These are phyloP conservation scores for Zele albiditarsus DNA, from an alignment of 2,888 invertebrate species.

Conservation along the genomic window DNA sequence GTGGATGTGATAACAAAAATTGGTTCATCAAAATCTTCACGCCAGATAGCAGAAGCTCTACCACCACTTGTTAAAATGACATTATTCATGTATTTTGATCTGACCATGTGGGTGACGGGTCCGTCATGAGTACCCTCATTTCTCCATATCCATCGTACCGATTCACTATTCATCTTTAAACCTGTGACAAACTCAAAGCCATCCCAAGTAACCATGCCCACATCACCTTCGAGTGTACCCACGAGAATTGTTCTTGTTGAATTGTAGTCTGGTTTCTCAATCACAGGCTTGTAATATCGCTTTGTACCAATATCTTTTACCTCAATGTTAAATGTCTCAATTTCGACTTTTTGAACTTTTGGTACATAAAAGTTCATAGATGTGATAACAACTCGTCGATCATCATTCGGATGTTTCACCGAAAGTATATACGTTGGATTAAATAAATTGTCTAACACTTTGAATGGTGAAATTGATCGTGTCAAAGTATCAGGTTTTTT, in stretches of 20 bases:
- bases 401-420: conserved; percentile 73
- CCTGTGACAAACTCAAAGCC: conserved; percentile 81
- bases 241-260: conserved; percentile 57
- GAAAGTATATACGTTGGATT: conserved; percentile 78
- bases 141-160: conserved; percentile 71
- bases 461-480: conserved; percentile 77
- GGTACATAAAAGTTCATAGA: conserved; percentile 72
- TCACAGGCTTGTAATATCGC: conserved; percentile 55
- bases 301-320: conserved; percentile 52
- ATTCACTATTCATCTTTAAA: conserved; percentile 77
- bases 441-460: conserved; percentile 77
- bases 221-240: conserved; percentile 71
- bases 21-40: conserved; percentile 78
- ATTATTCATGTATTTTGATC: conserved; percentile 78
- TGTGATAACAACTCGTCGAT: conserved; percentile 72
- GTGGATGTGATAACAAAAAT: conserved; percentile 80
- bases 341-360: conserved; percentile 50
- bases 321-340: conserved; percentile 42
- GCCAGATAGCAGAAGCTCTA: conserved; percentile 84
- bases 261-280: conserved; percentile 54
- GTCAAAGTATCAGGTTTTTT: conserved; percentile 76
- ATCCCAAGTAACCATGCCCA: conserved; percentile 77
- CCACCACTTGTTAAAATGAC: conserved; percentile 84
- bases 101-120: conserved; percentile 76
- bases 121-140: conserved; percentile 81